A percentile compares a stretch with the other conserved stretches of the same genome.
Evolutionary conservation across 2,113 vertebrate species (phyloP).

Genomic region (Dipodomys spectabilis): DNA sequence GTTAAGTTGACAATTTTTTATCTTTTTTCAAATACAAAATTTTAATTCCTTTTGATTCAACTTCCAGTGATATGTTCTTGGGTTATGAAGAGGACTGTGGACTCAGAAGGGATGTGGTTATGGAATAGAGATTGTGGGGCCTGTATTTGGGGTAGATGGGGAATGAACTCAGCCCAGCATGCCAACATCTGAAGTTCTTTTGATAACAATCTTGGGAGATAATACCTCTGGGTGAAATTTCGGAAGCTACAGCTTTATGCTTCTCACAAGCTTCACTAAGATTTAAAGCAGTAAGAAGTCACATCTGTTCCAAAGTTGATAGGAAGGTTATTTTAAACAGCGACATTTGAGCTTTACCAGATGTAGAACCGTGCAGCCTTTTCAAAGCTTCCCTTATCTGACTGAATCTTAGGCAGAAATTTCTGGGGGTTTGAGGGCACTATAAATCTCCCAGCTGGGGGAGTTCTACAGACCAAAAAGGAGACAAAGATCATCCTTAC

Average conservation of each 20-base stretch:
- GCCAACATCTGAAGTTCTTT: not conserved
- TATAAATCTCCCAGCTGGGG: not conserved
- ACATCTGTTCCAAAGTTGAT: too few species aligned
- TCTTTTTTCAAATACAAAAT: constrained; percentile 13
- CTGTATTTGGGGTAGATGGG: not conserved
- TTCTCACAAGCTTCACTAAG: not conserved
- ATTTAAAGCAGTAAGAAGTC: not conserved
- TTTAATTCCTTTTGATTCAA: not conserved
- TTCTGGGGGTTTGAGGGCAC: not conserved
- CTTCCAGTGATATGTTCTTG: not conserved
- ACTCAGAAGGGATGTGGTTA: not conserved
- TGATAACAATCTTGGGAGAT: too few species aligned
- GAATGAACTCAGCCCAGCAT: not conserved
- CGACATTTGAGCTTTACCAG: not conserved
- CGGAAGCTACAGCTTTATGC: not conserved
- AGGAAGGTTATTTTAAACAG: not conserved
- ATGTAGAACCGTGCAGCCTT: not conserved
- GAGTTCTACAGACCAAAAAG: not conserved
- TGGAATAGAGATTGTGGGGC: not conserved
- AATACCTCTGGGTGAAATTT: not conserved
- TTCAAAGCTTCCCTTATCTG: not conserved
- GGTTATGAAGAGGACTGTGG: not conserved
- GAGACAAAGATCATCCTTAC: not conserved
- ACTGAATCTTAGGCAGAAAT: not conserved
- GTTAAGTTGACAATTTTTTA: not conserved